Evolutionary conservation across 1,140 invertebrate species (phyloP).

Genomic region (Campoletis sonorensis): DNA sequence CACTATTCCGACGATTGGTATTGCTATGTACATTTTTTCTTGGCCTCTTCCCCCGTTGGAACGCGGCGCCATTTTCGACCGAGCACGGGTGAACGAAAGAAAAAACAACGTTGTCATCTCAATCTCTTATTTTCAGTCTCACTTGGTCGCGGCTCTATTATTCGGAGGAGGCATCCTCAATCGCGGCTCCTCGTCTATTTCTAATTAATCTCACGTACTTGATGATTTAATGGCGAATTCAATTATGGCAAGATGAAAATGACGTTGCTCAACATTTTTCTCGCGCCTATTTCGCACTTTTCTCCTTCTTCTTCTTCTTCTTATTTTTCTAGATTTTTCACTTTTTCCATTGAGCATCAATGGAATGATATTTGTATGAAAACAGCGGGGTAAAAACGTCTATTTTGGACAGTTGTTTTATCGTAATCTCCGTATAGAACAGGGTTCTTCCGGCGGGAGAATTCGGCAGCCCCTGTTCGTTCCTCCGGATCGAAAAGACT

Average conservation of each 20-base stretch:
- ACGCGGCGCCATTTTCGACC: background rate
- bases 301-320: background rate
- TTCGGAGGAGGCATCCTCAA: constrained; percentile 4
- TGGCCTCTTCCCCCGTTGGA: background rate
- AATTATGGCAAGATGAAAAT: constrained; percentile 67
- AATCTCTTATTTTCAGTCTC: constrained; percentile 33
- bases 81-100: background rate
- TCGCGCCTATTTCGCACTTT: background rate
- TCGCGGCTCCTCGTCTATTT: background rate
- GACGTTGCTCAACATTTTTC: background rate
- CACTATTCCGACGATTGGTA: constrained; percentile 10
- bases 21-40: constrained; percentile 49
- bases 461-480: background rate
- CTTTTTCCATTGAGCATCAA: background rate
- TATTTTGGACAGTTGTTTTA: background rate
- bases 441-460: background rate
- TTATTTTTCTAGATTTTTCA: background rate
- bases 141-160: constrained; percentile 39
- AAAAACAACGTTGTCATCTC: background rate
- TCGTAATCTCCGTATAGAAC: constrained; percentile 1
- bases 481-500: constrained; percentile 44
- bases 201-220: constrained; percentile 12
- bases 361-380: too few relatives aligned
- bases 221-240: constrained; percentile 58
- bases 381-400: too few relatives aligned